A percentile compares a stretch with the other conserved stretches of the same genome.
Conservation (phyloP, 2,888 invertebrate genomes). For the Stenchaetothrips biformis region DNA sequence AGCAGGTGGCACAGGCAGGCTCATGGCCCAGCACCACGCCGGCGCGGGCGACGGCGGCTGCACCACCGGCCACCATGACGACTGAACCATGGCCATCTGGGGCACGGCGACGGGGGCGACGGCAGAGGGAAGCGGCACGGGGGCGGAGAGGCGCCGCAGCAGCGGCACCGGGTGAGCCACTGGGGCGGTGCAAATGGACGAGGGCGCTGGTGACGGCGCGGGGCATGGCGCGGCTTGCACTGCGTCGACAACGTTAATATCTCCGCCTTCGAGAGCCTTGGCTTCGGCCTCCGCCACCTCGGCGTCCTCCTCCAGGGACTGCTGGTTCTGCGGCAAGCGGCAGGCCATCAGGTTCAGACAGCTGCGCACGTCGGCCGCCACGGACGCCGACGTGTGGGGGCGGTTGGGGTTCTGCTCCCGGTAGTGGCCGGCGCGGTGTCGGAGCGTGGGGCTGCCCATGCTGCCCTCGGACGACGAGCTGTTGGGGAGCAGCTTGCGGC, state of each 20-base stretch:
- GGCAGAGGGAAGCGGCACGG: slow-evolving; percentile 49
- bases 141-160: slow-evolving; percentile 37
- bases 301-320: slow-evolving; percentile 17
- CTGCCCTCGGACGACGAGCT: slow-evolving; percentile 6
- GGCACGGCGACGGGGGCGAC: slow-evolving; percentile 53
- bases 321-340: slow-evolving; percentile 12
- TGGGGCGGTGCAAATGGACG: slow-evolving; percentile 35
- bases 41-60: slow-evolving; percentile 49
- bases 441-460: slow-evolving; percentile 21
- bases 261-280: background rate
- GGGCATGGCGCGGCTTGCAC: background rate
- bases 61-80: slow-evolving; percentile 48
- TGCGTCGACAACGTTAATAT: slow-evolving; percentile 39
- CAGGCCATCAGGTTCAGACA: slow-evolving; percentile 25
- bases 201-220: background rate
- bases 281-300: background rate
- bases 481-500: background rate
- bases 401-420: background rate
- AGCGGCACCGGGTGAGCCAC: slow-evolving; percentile 46
- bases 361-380: slow-evolving; percentile 29
- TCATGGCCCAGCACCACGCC: background rate
- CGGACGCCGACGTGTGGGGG: background rate
- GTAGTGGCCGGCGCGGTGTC: slow-evolving; percentile 27
- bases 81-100: slow-evolving; percentile 63
- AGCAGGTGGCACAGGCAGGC: background rate